A percentile compares a stretch with the other conserved stretches of the same genome.
Conservation (phyloP, 2,797 vertebrate species). For the Lerista edwardsae region DNA sequence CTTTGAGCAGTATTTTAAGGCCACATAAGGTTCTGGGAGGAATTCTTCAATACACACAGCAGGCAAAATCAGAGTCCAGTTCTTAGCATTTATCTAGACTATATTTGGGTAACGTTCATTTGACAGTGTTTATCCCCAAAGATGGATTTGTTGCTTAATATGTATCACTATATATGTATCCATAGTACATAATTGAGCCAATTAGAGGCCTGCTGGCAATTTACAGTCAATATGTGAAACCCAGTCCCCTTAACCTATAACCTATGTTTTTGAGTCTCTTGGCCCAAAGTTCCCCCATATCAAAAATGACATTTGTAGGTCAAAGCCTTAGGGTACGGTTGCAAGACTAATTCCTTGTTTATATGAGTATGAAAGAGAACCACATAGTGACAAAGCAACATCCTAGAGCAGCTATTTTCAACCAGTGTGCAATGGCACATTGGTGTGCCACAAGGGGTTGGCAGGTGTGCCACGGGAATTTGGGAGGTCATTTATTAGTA, state of each 20-base stretch:
- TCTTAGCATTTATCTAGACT: constrained; percentile 24
- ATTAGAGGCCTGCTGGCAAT: neutral
- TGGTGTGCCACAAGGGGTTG: too few species aligned
- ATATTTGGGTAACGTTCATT: constrained; percentile 27
- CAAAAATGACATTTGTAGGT: neutral
- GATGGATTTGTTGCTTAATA: constrained; percentile 1
- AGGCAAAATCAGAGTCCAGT: constrained; percentile 6
- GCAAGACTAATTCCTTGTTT: neutral
- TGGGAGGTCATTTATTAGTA: too few species aligned
- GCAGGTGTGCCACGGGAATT: too few species aligned
- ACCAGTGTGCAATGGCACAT: too few species aligned
- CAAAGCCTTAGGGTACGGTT: neutral
- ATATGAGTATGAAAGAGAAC: neutral
- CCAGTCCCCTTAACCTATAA: neutral
- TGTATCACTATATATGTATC: neutral
- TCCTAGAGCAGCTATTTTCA: too few species aligned
- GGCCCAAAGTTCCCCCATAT: neutral
- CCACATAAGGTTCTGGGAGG: constrained; percentile 6
- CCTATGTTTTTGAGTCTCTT: neutral
- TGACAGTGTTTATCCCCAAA: constrained; percentile 6
- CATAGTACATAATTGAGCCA: neutral
- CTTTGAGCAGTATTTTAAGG: constrained; percentile 12
- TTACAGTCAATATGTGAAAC: neutral
- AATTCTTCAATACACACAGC: neutral
- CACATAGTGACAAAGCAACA: neutral